These are phyloP conservation scores for Drosophila lacteicornis DNA, from an alignment of 1,140 invertebrate species.

Conservation along the genomic window DNA sequence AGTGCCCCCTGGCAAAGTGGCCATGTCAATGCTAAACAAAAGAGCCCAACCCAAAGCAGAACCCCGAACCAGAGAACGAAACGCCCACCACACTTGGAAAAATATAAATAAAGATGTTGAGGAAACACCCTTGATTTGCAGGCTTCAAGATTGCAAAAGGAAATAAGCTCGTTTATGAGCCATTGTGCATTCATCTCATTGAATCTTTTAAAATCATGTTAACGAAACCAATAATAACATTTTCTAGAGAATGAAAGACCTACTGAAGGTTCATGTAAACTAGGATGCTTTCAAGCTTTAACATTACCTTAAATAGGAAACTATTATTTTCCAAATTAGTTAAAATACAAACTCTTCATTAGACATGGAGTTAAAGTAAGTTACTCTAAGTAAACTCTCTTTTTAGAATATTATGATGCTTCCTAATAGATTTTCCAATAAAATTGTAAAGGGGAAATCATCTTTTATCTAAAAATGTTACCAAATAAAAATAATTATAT, in stretches of 20 bases:
- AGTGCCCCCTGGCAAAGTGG: slow-evolving; percentile 78
- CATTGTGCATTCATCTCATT: no score
- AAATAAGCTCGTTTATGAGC: neutral
- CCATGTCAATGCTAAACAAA: slow-evolving; percentile 84
- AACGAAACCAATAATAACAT: no score
- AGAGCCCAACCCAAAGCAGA: slow-evolving; percentile 50
- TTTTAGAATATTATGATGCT: no score
- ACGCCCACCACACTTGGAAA: slow-evolving; percentile 27
- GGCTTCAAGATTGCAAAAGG: neutral
- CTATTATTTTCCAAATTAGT: no score
- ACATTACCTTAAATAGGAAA: neutral
- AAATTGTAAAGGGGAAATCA: no score
- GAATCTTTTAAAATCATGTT: no score
- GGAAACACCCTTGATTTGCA: neutral
- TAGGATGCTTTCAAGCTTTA: no score
- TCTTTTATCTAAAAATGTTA: no score
- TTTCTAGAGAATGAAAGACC: no score
- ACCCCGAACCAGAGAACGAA: slow-evolving; percentile 18
- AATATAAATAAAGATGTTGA: slow-evolving; percentile 1
- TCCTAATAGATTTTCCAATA: no score
- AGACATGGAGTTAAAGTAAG: neutral
- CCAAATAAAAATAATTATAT: neutral
- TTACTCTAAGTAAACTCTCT: neutral
- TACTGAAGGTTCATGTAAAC: no score
- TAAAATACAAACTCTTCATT: neutral